Evolutionary conservation across 2,113 vertebrate genomes (phyloP).

Genomic region (Cephalopholis sonnerati): DNA sequence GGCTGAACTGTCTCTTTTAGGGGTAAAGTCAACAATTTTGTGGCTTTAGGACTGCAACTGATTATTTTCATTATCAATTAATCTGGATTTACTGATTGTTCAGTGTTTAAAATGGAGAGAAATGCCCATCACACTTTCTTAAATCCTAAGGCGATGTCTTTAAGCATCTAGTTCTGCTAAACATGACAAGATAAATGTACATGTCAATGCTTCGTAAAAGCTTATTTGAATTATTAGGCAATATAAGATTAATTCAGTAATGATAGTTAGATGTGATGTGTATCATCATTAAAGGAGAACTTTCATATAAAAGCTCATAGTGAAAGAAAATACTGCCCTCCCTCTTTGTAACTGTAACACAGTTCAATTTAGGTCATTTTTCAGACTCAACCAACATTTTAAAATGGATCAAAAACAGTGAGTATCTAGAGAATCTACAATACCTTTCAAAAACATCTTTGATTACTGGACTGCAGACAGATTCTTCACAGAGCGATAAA

Average conservation of each 20-base stretch:
- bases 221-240: neutral
- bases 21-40: neutral
- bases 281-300: neutral
- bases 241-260: neutral
- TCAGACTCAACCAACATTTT: neutral
- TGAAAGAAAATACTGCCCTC: neutral
- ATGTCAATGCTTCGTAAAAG: neutral
- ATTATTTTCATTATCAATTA: neutral
- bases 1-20: no score
- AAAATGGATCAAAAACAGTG: neutral
- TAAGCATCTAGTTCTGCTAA: neutral
- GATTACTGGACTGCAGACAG: conserved; percentile 89
- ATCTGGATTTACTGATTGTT: neutral
- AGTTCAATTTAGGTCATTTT: neutral
- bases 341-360: neutral
- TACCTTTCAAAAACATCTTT: conserved; percentile 92
- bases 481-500: conserved; percentile 91
- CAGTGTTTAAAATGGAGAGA: neutral
- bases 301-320: no score
- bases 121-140: neutral
- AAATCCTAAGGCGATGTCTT: neutral
- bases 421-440: neutral
- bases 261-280: no score
- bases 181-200: neutral
- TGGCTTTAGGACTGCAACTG: neutral